phyloP scores from a whole-genome alignment of 37 sponge, comb jelly and placozoan genomes.

The Axinella damicornis region DNA sequence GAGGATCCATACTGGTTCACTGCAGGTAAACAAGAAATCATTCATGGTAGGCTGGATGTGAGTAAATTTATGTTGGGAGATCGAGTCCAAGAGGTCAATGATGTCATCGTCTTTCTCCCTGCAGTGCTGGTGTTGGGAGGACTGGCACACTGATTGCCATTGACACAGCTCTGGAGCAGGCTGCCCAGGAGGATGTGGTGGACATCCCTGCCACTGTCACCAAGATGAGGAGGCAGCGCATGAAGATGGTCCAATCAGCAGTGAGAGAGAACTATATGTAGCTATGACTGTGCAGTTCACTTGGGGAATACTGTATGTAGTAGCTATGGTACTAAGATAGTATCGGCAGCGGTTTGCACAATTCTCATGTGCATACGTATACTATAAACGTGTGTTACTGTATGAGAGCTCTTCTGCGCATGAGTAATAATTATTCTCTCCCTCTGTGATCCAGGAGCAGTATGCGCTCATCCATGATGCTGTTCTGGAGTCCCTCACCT shows the following conservation, averaged over 20 bases:
- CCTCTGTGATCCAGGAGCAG: slow-evolving; percentile 32
- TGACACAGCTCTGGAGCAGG: slow-evolving; percentile 65
- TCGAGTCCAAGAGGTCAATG: too few species aligned
- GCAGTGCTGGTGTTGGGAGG: slow-evolving; percentile 85
- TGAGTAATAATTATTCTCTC: too few species aligned
- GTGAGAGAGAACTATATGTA: neutral
- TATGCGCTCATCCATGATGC: slow-evolving; percentile 51
- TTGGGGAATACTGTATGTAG: too few species aligned
- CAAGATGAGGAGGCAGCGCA: slow-evolving; percentile 61
- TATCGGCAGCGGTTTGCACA: too few species aligned
- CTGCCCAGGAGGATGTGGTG: slow-evolving; percentile 37
- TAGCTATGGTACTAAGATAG: too few species aligned
- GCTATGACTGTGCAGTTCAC: neutral
- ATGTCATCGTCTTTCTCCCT: neutral
- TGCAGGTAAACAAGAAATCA: too few species aligned
- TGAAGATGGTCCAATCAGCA: slow-evolving; percentile 73
- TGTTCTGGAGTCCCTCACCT: slow-evolving; percentile 28
- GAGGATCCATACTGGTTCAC: too few species aligned
- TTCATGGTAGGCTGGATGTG: too few species aligned
- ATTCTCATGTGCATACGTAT: too few species aligned
- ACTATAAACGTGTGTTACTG: too few species aligned
- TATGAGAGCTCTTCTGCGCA: too few species aligned
- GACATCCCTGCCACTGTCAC: slow-evolving; percentile 56
- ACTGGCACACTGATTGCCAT: slow-evolving; percentile 77
- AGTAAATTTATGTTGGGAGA: too few species aligned